Evolutionary conservation across 2,113 vertebrate species (phyloP).

Genomic region (Toxotes jaculatrix): DNA sequence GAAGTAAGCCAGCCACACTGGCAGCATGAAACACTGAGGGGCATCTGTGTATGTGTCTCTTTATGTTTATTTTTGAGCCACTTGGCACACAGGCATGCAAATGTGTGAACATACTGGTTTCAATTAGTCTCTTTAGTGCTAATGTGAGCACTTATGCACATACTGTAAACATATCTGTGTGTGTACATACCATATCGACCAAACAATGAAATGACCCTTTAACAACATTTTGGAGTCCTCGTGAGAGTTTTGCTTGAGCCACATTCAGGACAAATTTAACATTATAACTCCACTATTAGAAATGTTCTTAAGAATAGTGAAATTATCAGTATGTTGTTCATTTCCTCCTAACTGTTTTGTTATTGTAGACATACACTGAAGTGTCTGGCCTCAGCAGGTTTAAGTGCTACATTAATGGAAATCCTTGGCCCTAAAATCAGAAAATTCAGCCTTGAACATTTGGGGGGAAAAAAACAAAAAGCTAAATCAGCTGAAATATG

Average conservation of each 20-base stretch:
- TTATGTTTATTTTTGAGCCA: slow-evolving; percentile 8
- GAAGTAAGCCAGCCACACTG: slow-evolving; percentile 26
- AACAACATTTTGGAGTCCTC: background rate
- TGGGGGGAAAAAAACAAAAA: background rate
- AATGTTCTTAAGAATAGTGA: background rate
- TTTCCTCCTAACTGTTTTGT: background rate
- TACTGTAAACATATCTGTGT: background rate
- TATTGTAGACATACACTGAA: too few relatives aligned
- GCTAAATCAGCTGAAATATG: background rate
- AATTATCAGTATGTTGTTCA: background rate
- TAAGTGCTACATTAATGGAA: background rate
- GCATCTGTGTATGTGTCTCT: slow-evolving; percentile 43
- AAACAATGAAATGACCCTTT: background rate
- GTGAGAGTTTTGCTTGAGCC: background rate
- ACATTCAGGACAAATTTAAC: too few relatives aligned
- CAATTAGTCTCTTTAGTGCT: background rate
- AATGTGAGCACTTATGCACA: background rate
- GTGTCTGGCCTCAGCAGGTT: background rate
- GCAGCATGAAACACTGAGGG: slow-evolving; percentile 38
- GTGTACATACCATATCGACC: background rate
- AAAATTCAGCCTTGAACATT: background rate
- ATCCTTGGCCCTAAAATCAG: background rate
- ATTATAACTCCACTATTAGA: background rate
- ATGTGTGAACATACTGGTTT: background rate
- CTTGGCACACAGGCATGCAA: slow-evolving; percentile 8